phyloP scores from a whole-genome alignment of 2,888 invertebrate genomes.

The Mamestra brassicae region DNA sequence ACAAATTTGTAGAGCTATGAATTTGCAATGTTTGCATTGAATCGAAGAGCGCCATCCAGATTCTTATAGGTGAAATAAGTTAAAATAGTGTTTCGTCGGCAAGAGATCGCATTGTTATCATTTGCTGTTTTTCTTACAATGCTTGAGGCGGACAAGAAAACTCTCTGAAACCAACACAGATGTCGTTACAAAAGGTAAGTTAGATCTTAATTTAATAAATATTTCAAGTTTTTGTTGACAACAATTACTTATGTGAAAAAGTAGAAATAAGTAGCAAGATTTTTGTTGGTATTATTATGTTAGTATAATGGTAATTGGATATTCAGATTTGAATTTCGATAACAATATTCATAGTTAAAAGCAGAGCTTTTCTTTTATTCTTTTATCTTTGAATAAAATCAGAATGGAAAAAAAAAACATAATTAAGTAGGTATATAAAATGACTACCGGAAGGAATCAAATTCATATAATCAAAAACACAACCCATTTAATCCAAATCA shows the following conservation, averaged over 20 bases:
- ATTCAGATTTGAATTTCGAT: no score
- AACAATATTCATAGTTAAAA: not conserved
- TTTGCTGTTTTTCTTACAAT: not conserved
- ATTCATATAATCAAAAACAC: no score
- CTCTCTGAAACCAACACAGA: constrained; percentile 36
- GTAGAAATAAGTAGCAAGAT: not conserved
- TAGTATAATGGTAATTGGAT: not conserved
- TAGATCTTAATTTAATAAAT: not conserved
- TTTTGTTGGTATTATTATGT: not conserved
- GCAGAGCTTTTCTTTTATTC: not conserved
- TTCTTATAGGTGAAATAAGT: not conserved
- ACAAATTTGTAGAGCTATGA: not conserved
- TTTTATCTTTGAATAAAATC: no score
- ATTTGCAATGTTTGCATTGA: not conserved
- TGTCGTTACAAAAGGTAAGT: constrained; percentile 38
- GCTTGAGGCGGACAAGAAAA: not conserved
- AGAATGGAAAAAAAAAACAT: no score
- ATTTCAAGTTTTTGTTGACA: not conserved
- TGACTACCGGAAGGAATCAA: no score
- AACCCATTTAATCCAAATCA: no score
- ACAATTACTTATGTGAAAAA: not conserved
- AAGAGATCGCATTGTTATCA: not conserved
- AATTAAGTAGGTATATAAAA: no score
- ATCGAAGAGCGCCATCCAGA: constrained; percentile 46
- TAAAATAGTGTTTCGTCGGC: not conserved